Percentiles rank a stretch among this genome's conserved stretches.
phyloP scores from a whole-genome alignment of 2,113 vertebrate genomes.

The Psilopogon haemacephalus region DNA sequence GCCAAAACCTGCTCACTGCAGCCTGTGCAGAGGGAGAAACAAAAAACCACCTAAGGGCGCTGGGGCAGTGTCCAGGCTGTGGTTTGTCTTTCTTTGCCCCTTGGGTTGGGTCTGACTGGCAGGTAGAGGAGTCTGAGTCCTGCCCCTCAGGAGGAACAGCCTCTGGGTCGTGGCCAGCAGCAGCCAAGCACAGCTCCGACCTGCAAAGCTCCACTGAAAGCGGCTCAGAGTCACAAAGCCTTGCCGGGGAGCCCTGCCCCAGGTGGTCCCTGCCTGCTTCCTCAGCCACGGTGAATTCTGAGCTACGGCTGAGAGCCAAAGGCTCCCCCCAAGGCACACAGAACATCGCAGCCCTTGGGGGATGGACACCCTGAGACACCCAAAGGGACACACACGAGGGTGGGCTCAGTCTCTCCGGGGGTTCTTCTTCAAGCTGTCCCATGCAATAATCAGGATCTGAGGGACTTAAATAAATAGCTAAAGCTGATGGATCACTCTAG shows the following conservation, averaged over 20 bases:
- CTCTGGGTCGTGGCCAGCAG: neutral
- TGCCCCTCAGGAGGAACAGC: neutral
- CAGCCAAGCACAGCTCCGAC: neutral
- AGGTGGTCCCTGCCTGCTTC: accelerated
- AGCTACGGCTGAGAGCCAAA: neutral
- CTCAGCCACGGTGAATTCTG: neutral
- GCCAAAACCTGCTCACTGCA: neutral
- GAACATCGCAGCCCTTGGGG: neutral
- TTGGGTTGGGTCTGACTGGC: neutral
- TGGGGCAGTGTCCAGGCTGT: neutral
- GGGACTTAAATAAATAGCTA: neutral
- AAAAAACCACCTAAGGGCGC: neutral
- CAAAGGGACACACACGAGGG: neutral
- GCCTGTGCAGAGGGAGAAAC: neutral
- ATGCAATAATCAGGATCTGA: neutral
- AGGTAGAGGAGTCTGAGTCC: neutral
- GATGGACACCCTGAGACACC: neutral
- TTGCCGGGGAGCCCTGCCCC: neutral
- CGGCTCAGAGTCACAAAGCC: neutral
- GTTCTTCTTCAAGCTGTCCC: neutral
- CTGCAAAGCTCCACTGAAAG: neutral
- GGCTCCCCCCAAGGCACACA: neutral
- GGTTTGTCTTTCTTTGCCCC: neutral
- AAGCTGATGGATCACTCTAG: neutral
- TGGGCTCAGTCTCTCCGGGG: neutral